Evolutionary conservation across 2,888 invertebrate genomes (phyloP).

Genomic region (Noctua comes): DNA sequence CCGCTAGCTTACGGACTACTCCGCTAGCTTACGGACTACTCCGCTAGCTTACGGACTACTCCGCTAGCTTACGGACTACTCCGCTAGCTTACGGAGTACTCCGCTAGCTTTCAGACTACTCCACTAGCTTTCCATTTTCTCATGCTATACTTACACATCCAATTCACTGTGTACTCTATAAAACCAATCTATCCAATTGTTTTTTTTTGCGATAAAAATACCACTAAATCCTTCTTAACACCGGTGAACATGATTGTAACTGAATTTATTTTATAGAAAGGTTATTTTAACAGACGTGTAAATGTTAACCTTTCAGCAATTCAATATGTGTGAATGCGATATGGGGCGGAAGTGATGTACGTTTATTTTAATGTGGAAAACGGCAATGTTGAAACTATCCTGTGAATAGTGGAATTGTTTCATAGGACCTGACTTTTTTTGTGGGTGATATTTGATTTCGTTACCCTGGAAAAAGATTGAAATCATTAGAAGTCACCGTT

Average conservation of each 20-base stretch:
- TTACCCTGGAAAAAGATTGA: neutral
- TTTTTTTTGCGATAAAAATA: conserved; percentile 4
- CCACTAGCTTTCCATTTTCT: neutral
- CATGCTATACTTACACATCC: neutral
- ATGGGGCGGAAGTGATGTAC: conserved; percentile 54
- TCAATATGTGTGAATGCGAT: conserved; percentile 41
- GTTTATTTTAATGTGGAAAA: conserved; percentile 32
- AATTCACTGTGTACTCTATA: neutral
- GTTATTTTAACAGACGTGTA: conserved; percentile 53
- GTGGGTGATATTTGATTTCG: neutral
- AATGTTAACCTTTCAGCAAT: conserved; percentile 46
- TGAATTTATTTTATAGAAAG: conserved; percentile 47
- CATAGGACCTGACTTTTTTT: neutral
- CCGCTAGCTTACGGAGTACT: too few relatives aligned
- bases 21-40: neutral
- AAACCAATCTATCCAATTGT: conserved; percentile 2
- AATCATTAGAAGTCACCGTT: neutral
- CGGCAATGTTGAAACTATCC: conserved; percentile 13
- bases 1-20: neutral
- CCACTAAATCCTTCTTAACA: conserved; percentile 34
- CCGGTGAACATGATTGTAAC: conserved; percentile 38
- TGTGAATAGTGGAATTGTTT: conserved; percentile 1
- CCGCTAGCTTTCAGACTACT: neutral
- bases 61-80: neutral
- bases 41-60: neutral